Percentiles rank a stretch among this genome's conserved stretches.
phyloP scores from a whole-genome alignment of 2,888 invertebrate species.

The Tigriopus californicus region DNA sequence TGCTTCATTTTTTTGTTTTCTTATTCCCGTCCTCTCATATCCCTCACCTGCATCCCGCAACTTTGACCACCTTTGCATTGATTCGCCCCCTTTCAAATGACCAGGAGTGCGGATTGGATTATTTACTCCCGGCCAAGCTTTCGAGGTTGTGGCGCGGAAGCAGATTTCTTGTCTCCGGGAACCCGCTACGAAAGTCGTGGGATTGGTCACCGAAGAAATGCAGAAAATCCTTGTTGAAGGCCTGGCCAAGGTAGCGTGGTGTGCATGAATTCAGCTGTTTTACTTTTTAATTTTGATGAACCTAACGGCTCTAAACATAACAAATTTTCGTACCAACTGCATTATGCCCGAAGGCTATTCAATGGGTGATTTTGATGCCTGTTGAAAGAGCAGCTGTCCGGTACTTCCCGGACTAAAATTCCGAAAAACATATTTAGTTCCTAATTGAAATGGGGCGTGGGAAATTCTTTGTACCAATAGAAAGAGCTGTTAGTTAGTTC shows the following conservation, averaged over 20 bases:
- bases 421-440: no score
- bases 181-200: slow-evolving; percentile 95
- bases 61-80: not conserved
- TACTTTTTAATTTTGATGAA: not conserved
- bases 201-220: slow-evolving; percentile 87
- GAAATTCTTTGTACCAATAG: no score
- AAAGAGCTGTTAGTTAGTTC: no score
- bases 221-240: slow-evolving; percentile 87
- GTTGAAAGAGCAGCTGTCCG: no score
- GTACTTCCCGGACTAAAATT: no score
- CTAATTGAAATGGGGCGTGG: no score
- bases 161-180: slow-evolving; percentile 89
- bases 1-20: not conserved
- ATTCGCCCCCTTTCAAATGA: not conserved
- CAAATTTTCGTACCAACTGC: no score
- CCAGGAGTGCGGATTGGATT: slow-evolving; percentile 88
- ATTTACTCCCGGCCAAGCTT: slow-evolving; percentile 99
- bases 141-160: slow-evolving; percentile 98
- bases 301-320: not conserved
- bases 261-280: not conserved
- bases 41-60: not conserved
- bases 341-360: no score
- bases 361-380: no score
- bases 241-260: slow-evolving; percentile 62
- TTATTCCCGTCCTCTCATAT: not conserved